Evolutionary conservation across 2,113 vertebrate species (phyloP), one percentile per base, ranked within the genome.

Genomic region (Ictalurus punctatus): DNA sequence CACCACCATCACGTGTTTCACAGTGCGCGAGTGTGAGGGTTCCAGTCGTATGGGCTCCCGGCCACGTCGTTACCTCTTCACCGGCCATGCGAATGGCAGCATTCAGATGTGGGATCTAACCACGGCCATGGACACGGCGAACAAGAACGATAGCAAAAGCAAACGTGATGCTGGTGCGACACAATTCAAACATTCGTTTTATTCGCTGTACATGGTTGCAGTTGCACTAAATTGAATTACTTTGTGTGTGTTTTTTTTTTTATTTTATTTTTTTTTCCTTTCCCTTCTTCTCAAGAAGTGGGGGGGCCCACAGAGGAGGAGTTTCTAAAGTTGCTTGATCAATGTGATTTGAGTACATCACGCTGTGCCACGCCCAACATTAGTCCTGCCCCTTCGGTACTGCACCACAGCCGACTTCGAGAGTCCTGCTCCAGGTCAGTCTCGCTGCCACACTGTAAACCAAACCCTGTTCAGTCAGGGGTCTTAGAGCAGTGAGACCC

Each of bases 101-200:
- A 99, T 99, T 91, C 98, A 99, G 90, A 99, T 99, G 97, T 99
- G 98, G 98, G 98, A 99, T 91, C 96, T 99, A 90, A 99, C 97
- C 83, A 99, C 98, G 0, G 98, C 98, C 3, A 99, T 99, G 98
- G 98, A 99, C 90, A 97, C 96, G 54, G 98, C 96, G 58, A 97
- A 96, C 93, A 99, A 97, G 93, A 96, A 94, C 19, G 98, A 99
- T 92, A 97, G 97, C 79, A 97, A 93, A 93, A 97, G 96, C 95
- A 95, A 91, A 91, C 87, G 74, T 16, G 91, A 92, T 17, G 6
- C 81, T 9, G 91, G 90, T 91, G 54, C 25, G 82, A 27, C 30
- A 23, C 6, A 10, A 19, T 4, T 14, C 10, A 10, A 19, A 65
- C 44, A 87, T 10, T 23, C 7, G 4, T 74, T n/a, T 48, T 23